Evolutionary conservation across 2,888 invertebrate genomes (phyloP).

Genomic region (Augochlorella aurata): DNA sequence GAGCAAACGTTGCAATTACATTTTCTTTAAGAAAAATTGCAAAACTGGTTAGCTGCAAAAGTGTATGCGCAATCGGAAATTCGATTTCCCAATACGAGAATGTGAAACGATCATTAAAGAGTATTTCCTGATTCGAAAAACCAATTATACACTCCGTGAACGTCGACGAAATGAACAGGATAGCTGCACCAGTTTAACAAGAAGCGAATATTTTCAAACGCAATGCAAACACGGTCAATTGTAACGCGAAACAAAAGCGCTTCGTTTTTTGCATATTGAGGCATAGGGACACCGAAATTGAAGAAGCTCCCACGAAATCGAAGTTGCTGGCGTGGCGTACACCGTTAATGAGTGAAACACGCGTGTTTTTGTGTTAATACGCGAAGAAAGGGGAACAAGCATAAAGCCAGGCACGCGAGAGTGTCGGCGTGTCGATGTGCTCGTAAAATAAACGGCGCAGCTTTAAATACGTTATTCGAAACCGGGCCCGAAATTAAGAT

Average conservation of each 20-base stretch:
- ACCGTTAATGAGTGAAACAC: not conserved
- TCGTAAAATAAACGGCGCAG: constrained; percentile 1
- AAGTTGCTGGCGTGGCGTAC: not conserved
- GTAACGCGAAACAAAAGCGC: not conserved
- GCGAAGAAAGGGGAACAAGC: not conserved
- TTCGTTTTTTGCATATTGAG: not conserved
- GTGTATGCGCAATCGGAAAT: not conserved
- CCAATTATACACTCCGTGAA: not conserved
- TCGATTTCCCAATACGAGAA: not conserved
- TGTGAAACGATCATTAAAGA: not conserved
- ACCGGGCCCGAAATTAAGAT: constrained; percentile 25
- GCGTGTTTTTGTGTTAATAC: not conserved
- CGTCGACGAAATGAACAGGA: not conserved
- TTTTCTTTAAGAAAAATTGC: too few species aligned
- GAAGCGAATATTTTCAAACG: too few species aligned
- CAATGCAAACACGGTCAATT: not conserved
- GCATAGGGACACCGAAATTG: not conserved
- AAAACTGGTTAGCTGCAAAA: too few species aligned
- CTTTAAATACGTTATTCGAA: constrained; percentile 19
- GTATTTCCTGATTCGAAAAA: not conserved
- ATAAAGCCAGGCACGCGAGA: not conserved
- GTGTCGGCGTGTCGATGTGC: not conserved
- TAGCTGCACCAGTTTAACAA: not conserved
- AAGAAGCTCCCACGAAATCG: not conserved
- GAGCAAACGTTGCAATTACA: too few species aligned